Evolutionary conservation across 2,888 invertebrate genomes (phyloP).

Genomic region (Diadegma fenestrale): DNA sequence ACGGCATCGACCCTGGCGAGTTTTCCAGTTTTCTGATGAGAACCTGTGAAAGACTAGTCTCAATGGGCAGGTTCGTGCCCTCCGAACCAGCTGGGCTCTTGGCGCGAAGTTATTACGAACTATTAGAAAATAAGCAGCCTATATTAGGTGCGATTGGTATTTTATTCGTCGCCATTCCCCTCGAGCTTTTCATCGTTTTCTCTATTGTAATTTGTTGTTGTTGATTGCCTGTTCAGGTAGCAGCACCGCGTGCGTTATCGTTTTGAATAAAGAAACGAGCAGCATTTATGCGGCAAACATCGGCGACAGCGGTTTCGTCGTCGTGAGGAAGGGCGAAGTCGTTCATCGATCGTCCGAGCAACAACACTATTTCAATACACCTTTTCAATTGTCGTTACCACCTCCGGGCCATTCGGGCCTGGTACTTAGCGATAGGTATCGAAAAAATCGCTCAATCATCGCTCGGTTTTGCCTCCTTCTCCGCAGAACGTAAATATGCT

Average conservation of each 20-base stretch:
- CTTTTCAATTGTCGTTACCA: constrained; percentile 97
- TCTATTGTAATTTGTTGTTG: background rate
- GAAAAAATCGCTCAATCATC: background rate
- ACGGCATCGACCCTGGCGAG: constrained; percentile 98
- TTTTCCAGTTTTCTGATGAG: constrained; percentile 98
- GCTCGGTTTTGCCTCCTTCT: too few species aligned
- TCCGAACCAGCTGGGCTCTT: constrained; percentile 95
- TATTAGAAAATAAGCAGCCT: constrained; percentile 95
- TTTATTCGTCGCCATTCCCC: too few species aligned
- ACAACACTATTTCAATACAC: constrained; percentile 99
- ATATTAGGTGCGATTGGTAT: constrained; percentile 90
- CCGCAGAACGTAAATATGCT: too few species aligned
- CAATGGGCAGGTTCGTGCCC: constrained; percentile 94
- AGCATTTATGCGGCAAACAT: constrained; percentile 98
- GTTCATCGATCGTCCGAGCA: constrained; percentile 98
- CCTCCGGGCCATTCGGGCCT: constrained; percentile 95
- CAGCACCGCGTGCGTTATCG: constrained; percentile 98
- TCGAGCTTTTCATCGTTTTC: too few species aligned
- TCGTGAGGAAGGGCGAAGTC: constrained; percentile 94
- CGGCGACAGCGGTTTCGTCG: constrained; percentile 99
- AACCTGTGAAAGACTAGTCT: constrained; percentile 96
- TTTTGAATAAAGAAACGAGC: constrained; percentile 95
- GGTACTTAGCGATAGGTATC: constrained; percentile 94
- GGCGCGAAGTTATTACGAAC: constrained; percentile 96
- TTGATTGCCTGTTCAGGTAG: constrained; percentile 90